Evolutionary conservation across 2,797 vertebrate species (phyloP).

Genomic region (Sebastes wilsoni): DNA sequence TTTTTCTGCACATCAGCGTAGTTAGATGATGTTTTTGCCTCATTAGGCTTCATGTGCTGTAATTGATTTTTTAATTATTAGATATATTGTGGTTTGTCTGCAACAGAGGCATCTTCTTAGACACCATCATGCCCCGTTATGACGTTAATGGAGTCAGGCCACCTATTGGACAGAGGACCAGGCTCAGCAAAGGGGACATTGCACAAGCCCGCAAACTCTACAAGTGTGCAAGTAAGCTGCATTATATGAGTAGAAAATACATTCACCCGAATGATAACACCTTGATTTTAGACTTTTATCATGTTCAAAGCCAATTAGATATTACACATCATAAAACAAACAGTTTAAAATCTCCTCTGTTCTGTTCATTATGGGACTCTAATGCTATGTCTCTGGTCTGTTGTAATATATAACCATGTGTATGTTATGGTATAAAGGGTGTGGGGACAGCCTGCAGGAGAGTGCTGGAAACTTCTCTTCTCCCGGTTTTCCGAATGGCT

Average conservation of each 20-base stretch:
- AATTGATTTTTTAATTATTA: not conserved
- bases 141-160: constrained; percentile 91
- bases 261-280: not conserved
- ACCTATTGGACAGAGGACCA: constrained; percentile 92
- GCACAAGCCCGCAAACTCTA: constrained; percentile 95
- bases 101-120: constrained; percentile 91
- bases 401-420: not conserved
- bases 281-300: not conserved
- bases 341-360: not conserved
- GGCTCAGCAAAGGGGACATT: constrained; percentile 94
- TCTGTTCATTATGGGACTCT: not conserved
- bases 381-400: not conserved
- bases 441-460: constrained; percentile 95
- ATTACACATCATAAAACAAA: not conserved
- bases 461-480: constrained; percentile 96
- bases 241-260: not conserved
- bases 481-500: constrained; percentile 93
- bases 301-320: not conserved
- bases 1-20: not conserved
- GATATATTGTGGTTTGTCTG: constrained; percentile 17
- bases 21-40: not conserved
- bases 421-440: constrained; percentile 76
- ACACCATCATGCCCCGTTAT: constrained; percentile 95
- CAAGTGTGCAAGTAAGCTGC: constrained; percentile 89
- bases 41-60: not conserved